Conservation (phyloP, 2,113 vertebrate genomes). For the Macrotus californicus region DNA sequence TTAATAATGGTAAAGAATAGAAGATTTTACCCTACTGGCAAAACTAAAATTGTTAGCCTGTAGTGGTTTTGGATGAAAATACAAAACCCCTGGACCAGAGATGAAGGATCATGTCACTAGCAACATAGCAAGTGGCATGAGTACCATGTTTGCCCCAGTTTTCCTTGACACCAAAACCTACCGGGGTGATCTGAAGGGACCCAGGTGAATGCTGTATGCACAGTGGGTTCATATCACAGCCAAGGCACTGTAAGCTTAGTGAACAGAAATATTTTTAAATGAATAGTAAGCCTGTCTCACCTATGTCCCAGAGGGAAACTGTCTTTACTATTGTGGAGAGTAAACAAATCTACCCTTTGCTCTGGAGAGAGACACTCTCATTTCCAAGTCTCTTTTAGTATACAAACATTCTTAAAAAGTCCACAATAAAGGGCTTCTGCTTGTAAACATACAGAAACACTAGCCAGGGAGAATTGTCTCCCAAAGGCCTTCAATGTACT, state of each 20-base stretch:
- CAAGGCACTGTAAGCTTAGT: background rate
- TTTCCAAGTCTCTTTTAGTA: background rate
- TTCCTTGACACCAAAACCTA: background rate
- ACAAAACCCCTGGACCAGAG: background rate
- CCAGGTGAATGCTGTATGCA: background rate
- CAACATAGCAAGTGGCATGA: background rate
- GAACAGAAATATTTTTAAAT: background rate
- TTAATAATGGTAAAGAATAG: background rate
- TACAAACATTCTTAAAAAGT: background rate
- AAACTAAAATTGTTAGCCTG: background rate
- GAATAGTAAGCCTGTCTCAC: background rate
- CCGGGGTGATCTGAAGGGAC: background rate
- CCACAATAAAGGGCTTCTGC: background rate
- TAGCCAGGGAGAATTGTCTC: background rate
- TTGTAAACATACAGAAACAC: slow-evolving; percentile 4
- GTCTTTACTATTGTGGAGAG: background rate
- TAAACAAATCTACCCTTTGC: background rate
- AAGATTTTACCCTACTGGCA: background rate
- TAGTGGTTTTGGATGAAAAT: background rate
- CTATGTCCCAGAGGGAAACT: background rate
- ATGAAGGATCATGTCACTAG: background rate
- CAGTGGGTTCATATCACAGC: background rate
- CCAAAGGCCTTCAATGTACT: background rate
- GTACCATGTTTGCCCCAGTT: background rate
- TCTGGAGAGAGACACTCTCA: background rate